A percentile compares a stretch with the other conserved stretches of the same genome.
Evolutionary conservation across 2,797 vertebrate species (phyloP).

Genomic region (Pantherophis vulpinus): DNA sequence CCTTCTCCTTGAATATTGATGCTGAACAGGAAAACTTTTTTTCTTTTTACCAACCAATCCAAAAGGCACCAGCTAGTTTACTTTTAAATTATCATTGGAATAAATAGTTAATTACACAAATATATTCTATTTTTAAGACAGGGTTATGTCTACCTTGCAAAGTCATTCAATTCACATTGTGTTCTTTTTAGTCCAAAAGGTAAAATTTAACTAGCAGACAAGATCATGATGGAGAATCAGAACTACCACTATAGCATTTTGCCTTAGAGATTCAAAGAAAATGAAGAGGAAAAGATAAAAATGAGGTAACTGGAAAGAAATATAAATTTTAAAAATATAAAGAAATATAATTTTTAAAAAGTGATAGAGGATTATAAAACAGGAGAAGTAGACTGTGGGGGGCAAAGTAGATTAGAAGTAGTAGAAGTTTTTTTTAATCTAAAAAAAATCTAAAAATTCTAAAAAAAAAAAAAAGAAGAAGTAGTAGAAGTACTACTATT

Average conservation of each 20-base stretch:
- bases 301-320: neutral
- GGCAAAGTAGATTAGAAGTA: neutral
- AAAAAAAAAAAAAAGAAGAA: too few species aligned
- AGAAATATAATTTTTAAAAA: neutral
- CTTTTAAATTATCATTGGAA: neutral
- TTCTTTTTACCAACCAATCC: neutral
- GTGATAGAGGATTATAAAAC: neutral
- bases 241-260: neutral
- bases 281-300: neutral
- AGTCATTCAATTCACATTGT: neutral
- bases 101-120: neutral
- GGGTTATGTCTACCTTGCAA: neutral
- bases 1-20: slow-evolving; percentile 26
- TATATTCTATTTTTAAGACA: neutral
- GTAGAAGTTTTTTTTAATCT: too few species aligned
- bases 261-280: neutral
- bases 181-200: neutral
- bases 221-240: neutral
- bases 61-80: neutral
- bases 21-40: neutral
- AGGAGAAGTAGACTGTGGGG: neutral
- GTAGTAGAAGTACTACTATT: too few species aligned
- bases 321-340: too few species aligned
- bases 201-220: neutral
- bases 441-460: too few species aligned